Percentiles rank a stretch among this genome's conserved stretches.
These are phyloP conservation scores for Ammodramus savannarum DNA, from an alignment of 2,113 vertebrate species.

Conservation along the genomic window DNA sequence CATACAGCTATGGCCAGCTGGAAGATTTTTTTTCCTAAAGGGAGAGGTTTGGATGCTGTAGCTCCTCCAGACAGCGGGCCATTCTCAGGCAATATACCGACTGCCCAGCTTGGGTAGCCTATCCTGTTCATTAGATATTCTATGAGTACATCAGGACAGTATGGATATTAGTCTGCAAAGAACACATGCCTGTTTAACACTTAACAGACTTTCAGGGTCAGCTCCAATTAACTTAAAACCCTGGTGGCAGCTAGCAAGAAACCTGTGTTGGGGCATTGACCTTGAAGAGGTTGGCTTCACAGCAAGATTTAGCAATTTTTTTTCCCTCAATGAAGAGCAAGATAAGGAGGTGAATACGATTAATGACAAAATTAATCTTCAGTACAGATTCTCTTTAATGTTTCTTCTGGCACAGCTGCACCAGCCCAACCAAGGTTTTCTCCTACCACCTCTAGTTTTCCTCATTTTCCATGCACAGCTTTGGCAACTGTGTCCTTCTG, in stretches of 20 bases:
- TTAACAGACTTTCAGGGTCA: not conserved
- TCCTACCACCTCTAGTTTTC: not conserved
- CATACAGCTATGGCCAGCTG: not conserved
- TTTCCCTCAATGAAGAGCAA: not conserved
- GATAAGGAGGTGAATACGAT: not conserved
- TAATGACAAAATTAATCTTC: not conserved
- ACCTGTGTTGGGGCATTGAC: not conserved
- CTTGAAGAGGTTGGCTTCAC: not conserved
- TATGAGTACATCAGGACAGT: not conserved
- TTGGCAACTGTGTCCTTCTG: not conserved
- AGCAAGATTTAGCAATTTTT: not conserved
- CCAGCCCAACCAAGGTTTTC: not conserved
- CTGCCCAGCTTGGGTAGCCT: not conserved
- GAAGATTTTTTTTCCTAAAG: not conserved
- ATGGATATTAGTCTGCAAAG: not conserved
- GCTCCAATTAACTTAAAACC: not conserved
- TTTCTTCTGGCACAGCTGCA: not conserved
- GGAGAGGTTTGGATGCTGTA: not conserved
- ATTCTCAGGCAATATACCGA: not conserved
- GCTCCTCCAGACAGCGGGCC: rapidly evolving
- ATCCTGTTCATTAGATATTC: not conserved
- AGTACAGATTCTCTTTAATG: not conserved
- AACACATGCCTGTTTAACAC: not conserved
- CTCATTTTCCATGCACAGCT: not conserved
- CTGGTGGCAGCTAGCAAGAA: not conserved